phyloP scores from a whole-genome alignment of 2,888 invertebrate genomes.

The Griposia aprilina region DNA sequence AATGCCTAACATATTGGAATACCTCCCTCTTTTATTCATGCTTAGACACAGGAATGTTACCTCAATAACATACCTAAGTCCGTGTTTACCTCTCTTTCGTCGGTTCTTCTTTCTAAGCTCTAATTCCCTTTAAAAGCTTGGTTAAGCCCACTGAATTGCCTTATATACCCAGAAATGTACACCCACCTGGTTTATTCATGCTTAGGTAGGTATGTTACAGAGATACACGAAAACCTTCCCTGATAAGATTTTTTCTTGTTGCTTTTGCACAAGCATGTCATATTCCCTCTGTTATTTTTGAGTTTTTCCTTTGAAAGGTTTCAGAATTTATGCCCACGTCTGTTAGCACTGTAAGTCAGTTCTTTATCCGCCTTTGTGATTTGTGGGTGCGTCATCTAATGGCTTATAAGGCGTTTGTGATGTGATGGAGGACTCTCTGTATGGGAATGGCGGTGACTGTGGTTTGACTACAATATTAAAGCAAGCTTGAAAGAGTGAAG shows the following conservation, averaged over 20 bases:
- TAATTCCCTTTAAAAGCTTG: slow-evolving; percentile 11
- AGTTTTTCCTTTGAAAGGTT: not conserved
- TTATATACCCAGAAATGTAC: slow-evolving; percentile 10
- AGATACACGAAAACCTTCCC: slow-evolving; percentile 1
- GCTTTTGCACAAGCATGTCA: not conserved
- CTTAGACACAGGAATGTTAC: not conserved
- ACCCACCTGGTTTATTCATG: slow-evolving; percentile 4
- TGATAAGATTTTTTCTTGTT: not conserved
- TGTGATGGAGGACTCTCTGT: slow-evolving; percentile 13
- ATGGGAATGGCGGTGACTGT: not conserved
- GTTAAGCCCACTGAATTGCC: slow-evolving; percentile 9
- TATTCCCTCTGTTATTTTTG: not conserved
- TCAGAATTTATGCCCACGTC: slow-evolving; percentile 7
- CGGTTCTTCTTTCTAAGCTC: slow-evolving; percentile 12
- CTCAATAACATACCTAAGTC: slow-evolving; percentile 2
- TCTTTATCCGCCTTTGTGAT: slow-evolving; percentile 32
- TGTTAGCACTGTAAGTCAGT: slow-evolving; percentile 1
- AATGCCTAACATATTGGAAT: not conserved
- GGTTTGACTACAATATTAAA: not conserved
- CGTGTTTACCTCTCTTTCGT: slow-evolving; percentile 10
- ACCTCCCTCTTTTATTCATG: slow-evolving; percentile 9
- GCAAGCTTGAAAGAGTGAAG: not conserved
- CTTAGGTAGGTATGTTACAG: not conserved
- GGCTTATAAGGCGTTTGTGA: slow-evolving; percentile 25
- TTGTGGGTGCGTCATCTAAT: slow-evolving; percentile 18